Base-by-base conservation (phyloP, 2,888 invertebrate genomes). In the Metopia argyrocephala region DNA sequence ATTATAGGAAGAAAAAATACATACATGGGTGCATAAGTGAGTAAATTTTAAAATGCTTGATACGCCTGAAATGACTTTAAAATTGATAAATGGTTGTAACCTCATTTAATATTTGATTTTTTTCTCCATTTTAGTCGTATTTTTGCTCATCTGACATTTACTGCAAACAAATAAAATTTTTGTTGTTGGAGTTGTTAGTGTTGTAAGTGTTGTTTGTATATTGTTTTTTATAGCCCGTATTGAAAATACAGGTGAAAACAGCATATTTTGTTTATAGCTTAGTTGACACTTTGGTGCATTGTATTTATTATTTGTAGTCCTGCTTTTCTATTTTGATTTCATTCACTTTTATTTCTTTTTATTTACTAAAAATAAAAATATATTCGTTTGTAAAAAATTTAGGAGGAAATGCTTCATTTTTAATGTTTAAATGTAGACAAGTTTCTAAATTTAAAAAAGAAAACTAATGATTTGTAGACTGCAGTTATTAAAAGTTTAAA, bases 271-370 rank as follows among this genome's bases (percentile, higher is more conserved):
- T 81, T 81, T 78, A 78, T 78, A 74, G 78, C 66, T 66, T 57
- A 70, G 74, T 78, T 81, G 81, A 81, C 81, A 81, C 78, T 78
- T 80, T 81, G 54, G 74, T 78, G 81, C 81, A 81, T 71, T 71
- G n/a, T n/a, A n/a, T n/a, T n/a, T n/a, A n/a, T n/a, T n/a, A 65
- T 66, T 65, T 59, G 76, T 74, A 78, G 59, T 61, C 15, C n/a
- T 25, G 61, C 46, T 71, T 56, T 68, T 23, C 3, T 66, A 21
- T 59, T n/a, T 74, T 59, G 52, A 52, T 65, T 65, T 57, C 1
- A 18, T 57, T n/a, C 46, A 38, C 68, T 73, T 48, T 54, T 27
- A 56, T 56, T 52, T 65, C 21, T 57, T 50, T 18, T 23, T 21
- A 45, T 20, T 12, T 12, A 12, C 0, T 6, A 38, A 38, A 38